These are phyloP conservation scores for Entomyzon cyanotis DNA, from an alignment of 2,113 vertebrate genomes.

Conservation along the genomic window DNA sequence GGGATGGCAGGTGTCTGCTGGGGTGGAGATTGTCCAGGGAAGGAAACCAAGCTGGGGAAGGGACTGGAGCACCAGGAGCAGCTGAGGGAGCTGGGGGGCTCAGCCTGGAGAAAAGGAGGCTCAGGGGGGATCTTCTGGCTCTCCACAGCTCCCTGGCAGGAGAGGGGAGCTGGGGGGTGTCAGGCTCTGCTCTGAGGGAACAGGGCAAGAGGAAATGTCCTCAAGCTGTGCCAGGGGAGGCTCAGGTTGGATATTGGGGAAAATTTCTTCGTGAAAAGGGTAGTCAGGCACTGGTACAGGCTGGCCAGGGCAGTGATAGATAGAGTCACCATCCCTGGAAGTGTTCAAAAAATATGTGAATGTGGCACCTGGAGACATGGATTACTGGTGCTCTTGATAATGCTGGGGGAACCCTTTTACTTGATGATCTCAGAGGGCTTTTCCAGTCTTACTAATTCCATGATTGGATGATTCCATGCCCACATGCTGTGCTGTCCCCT, in stretches of 20 bases:
- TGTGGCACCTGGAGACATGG: neutral
- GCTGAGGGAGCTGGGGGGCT: neutral
- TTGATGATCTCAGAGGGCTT: neutral
- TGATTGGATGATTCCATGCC: neutral
- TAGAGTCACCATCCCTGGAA: neutral
- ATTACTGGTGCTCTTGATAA: neutral
- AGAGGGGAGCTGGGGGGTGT: fast-evolving
- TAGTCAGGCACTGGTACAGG: neutral
- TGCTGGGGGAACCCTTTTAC: neutral
- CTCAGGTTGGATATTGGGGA: neutral
- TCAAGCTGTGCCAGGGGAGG: neutral
- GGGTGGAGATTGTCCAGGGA: fast-evolving
- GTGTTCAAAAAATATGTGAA: neutral
- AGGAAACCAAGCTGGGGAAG: neutral
- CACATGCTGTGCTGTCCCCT: no score
- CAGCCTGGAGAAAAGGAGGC: neutral
- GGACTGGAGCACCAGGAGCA: neutral
- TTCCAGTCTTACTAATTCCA: neutral
- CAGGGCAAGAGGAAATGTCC: neutral
- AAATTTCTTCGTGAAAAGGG: neutral
- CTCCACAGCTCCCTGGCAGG: neutral
- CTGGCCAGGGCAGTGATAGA: neutral
- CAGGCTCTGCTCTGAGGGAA: neutral
- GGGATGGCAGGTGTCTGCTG: neutral
- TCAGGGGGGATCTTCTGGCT: neutral